These are phyloP conservation scores for Platalea minor DNA, from an alignment of 2,797 vertebrate genomes.

Conservation along the genomic window DNA sequence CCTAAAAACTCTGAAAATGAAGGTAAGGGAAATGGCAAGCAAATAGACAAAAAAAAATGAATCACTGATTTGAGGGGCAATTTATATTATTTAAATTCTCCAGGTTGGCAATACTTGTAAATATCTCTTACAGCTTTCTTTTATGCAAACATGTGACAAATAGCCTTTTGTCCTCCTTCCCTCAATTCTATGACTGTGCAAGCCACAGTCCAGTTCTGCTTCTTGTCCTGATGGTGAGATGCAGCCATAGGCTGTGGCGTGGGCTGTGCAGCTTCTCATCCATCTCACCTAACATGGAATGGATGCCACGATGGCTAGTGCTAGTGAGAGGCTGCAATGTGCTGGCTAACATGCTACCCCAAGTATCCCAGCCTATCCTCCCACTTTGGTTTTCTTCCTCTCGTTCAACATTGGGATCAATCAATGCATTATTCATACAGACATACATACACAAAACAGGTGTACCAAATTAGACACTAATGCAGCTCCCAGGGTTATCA, in stretches of 20 bases:
- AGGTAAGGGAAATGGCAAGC: neutral
- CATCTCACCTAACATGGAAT: fast-evolving
- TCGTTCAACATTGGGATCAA: neutral
- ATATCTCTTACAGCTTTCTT: neutral
- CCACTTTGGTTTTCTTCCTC: neutral
- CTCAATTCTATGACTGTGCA: neutral
- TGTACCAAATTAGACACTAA: neutral
- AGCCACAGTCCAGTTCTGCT: neutral
- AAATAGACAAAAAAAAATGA: neutral
- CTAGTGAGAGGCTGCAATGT: neutral
- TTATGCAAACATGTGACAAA: neutral
- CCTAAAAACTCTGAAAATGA: neutral
- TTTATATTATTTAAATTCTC: neutral
- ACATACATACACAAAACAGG: neutral
- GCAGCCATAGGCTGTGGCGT: neutral
- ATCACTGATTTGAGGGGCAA: neutral
- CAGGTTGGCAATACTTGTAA: neutral
- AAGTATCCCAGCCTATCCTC: neutral
- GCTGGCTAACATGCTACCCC: neutral
- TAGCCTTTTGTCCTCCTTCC: neutral
- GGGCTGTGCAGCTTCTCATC: neutral
- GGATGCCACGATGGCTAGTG: fast-evolving
- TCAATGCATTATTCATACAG: neutral
- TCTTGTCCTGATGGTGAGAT: neutral
- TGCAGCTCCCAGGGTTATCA: neutral